These are phyloP conservation scores for Erinaceus europaeus DNA, from an alignment of 2,113 vertebrate genomes.

Conservation along the genomic window DNA sequence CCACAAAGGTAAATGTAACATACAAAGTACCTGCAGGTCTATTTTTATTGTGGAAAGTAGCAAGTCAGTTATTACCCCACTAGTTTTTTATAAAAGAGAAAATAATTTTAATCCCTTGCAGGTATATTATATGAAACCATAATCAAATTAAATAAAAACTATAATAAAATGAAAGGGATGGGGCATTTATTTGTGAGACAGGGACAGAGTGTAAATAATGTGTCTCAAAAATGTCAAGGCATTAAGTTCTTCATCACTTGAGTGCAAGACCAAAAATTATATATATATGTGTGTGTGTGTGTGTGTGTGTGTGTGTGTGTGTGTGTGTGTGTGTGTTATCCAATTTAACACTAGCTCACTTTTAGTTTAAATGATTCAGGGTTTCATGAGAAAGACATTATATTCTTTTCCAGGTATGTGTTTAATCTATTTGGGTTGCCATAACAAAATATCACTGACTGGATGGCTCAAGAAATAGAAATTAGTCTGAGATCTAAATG, in stretches of 20 bases:
- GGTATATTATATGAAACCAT: not conserved
- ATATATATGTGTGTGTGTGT: too few species aligned
- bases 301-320: too few species aligned
- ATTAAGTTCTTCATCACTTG: not conserved
- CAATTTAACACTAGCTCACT: not conserved
- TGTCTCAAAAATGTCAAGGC: not conserved
- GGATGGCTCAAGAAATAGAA: too few species aligned
- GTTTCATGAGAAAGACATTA: not conserved
- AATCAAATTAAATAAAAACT: conserved; percentile 28
- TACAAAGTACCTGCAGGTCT: not conserved
- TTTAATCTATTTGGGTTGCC: not conserved
- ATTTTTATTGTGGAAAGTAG: not conserved
- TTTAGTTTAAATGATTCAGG: not conserved
- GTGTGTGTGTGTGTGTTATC: not conserved
- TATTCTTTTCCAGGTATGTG: not conserved
- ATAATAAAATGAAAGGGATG: conserved; percentile 18
- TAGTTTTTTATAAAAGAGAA: conserved; percentile 9
- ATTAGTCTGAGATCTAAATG: too few species aligned
- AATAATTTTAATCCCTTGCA: conserved; percentile 17
- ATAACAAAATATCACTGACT: too few species aligned
- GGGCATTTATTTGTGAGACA: not conserved
- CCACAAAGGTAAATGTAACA: not conserved
- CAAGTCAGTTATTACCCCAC: not conserved
- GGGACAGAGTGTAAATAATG: not conserved
- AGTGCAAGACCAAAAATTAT: not conserved